These are phyloP conservation scores for Autographa gamma DNA, from an alignment of 2,888 invertebrate genomes.

Conservation along the genomic window DNA sequence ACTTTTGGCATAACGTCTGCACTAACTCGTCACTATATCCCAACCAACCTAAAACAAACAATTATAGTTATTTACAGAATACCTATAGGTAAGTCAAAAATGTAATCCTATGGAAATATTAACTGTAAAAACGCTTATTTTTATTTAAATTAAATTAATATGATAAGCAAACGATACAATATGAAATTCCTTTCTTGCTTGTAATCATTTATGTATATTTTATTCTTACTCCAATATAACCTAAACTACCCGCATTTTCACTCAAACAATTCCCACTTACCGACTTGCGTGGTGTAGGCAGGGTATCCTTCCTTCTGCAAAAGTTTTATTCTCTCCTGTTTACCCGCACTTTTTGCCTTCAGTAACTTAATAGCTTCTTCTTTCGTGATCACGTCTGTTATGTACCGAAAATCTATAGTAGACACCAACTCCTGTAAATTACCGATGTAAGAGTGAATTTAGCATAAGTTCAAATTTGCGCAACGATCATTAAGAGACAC, in stretches of 20 bases:
- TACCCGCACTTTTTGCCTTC: conserved; percentile 88
- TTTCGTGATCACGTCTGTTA: conserved; percentile 94
- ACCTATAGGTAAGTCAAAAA: not conserved
- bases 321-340: conserved; percentile 90
- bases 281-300: conserved; percentile 95
- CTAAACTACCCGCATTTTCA: too few species aligned
- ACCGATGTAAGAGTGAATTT: not conserved
- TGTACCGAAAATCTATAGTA: conserved; percentile 95
- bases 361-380: conserved; percentile 94
- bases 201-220: too few species aligned
- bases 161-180: too few species aligned
- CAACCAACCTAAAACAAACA: conserved; percentile 91
- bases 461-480: not conserved
- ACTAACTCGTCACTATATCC: conserved; percentile 95
- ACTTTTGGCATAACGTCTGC: conserved; percentile 91
- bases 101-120: not conserved
- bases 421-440: conserved; percentile 91
- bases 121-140: too few species aligned
- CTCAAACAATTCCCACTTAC: conserved; percentile 73
- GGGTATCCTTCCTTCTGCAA: conserved; percentile 93
- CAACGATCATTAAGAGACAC: not conserved
- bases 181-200: too few species aligned
- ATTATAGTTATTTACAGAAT: not conserved
- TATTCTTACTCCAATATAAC: too few species aligned
- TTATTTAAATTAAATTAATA: too few species aligned